Evolutionary conservation across 2,113 vertebrate species (phyloP).

Genomic region (Carassius auratus): DNA sequence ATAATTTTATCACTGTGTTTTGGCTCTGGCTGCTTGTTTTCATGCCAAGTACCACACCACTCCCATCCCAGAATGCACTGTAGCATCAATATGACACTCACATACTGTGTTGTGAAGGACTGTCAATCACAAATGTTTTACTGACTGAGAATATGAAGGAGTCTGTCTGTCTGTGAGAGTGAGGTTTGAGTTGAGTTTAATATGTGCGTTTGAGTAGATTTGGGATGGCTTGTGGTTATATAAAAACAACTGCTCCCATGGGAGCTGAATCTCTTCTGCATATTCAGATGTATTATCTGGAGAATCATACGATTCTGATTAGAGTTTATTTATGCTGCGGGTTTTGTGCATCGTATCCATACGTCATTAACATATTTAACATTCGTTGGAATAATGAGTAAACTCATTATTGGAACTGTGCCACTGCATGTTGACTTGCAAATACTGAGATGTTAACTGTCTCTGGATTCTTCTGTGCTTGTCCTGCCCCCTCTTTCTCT

Average conservation of each 20-base stretch:
- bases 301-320: slow-evolving; percentile 36
- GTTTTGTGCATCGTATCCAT: slow-evolving; percentile 4
- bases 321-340: slow-evolving; percentile 42
- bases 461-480: neutral
- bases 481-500: neutral
- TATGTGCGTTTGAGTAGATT: slow-evolving; percentile 2
- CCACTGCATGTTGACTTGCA: slow-evolving; percentile 12
- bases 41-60: slow-evolving; percentile 21
- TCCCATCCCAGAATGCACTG: slow-evolving; percentile 47
- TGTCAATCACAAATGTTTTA: slow-evolving; percentile 8
- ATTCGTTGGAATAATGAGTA: slow-evolving; percentile 45
- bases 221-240: slow-evolving; percentile 22
- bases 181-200: neutral
- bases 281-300: slow-evolving; percentile 31
- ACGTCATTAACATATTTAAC: slow-evolving; percentile 29
- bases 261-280: slow-evolving; percentile 32
- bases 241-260: slow-evolving; percentile 23
- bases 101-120: slow-evolving; percentile 44
- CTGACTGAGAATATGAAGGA: neutral
- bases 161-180: neutral
- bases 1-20: slow-evolving; percentile 26
- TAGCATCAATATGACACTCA: slow-evolving; percentile 45
- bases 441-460: neutral
- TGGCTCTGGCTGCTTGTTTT: slow-evolving; percentile 20
- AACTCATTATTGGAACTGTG: slow-evolving; percentile 31